phyloP scores from a whole-genome alignment of 2,888 invertebrate species.

The Rotaria magnacalcarata region DNA sequence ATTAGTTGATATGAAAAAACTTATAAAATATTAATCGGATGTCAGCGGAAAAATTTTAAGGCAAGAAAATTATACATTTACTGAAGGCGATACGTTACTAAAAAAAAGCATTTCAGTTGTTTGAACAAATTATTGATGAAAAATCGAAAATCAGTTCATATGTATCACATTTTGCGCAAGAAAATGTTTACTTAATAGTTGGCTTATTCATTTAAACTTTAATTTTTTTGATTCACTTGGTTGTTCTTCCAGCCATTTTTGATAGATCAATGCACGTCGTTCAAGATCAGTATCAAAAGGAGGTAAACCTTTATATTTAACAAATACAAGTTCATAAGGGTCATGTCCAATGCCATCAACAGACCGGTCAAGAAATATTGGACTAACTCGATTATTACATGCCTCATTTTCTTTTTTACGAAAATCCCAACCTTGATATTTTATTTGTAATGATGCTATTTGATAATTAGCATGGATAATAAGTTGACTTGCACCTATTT shows the following conservation, averaged over 20 bases:
- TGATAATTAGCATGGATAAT: background rate
- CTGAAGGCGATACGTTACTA: too few species aligned
- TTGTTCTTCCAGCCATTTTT: background rate
- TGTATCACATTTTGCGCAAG: too few species aligned
- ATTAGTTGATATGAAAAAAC: too few species aligned
- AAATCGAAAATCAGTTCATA: too few species aligned
- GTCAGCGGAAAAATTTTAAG: too few species aligned
- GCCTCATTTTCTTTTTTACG: background rate
- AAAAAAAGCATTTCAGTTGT: too few species aligned
- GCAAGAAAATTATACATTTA: too few species aligned
- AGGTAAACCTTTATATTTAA: background rate
- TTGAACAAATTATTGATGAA: too few species aligned
- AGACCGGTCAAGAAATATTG: background rate
- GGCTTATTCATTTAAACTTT: too few species aligned
- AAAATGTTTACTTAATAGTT: too few species aligned
- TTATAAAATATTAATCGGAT: too few species aligned
- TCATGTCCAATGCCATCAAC: background rate
- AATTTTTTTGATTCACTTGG: background rate
- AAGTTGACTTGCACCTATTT: background rate
- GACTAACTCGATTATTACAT: background rate
- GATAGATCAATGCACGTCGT: background rate
- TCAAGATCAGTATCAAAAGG: background rate
- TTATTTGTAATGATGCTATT: constrained; percentile 7
- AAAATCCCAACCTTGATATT: background rate
- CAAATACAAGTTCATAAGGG: background rate